These are phyloP conservation scores for Toxotes jaculatrix DNA, from an alignment of 2,113 vertebrate genomes.

Conservation along the genomic window DNA sequence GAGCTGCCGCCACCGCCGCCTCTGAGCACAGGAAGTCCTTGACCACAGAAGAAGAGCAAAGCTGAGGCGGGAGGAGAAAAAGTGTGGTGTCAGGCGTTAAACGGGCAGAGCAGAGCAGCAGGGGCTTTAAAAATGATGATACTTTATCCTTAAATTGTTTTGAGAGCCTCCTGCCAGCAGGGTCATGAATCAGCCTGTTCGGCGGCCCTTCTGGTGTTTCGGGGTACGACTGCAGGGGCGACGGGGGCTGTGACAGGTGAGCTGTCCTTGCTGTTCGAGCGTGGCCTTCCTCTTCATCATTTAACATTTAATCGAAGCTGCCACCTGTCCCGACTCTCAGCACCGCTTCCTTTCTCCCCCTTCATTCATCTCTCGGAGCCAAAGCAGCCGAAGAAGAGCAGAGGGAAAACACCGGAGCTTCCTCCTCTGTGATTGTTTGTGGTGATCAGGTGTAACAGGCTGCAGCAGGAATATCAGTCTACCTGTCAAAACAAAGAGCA, in stretches of 20 bases:
- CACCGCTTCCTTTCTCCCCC: constrained; percentile 13
- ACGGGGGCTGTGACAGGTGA: constrained; percentile 71
- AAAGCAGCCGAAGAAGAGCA: constrained; percentile 28
- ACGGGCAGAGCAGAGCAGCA: constrained; percentile 39
- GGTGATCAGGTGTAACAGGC: constrained; percentile 38
- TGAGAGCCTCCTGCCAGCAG: constrained; percentile 77
- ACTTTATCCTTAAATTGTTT: constrained; percentile 85
- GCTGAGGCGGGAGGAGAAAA: constrained; percentile 23
- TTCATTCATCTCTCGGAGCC: constrained; percentile 60
- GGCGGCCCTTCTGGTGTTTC: constrained; percentile 52
- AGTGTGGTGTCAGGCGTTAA: constrained; percentile 71
- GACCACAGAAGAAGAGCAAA: constrained; percentile 56
- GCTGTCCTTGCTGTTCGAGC: constrained; percentile 56
- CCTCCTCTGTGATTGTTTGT: constrained; percentile 25
- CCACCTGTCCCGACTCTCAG: constrained; percentile 52
- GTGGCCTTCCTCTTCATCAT: constrained; percentile 73
- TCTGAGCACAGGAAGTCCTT: constrained; percentile 37
- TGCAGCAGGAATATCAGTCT: constrained; percentile 37
- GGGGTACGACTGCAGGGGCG: constrained; percentile 43
- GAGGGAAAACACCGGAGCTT: not conserved
- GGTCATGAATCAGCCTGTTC: constrained; percentile 84
- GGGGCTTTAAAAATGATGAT: constrained; percentile 69
- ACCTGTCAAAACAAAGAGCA: constrained; percentile 46
- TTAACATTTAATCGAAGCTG: constrained; percentile 79
- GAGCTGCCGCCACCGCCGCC: not conserved